Percentiles rank a stretch among this genome's conserved stretches.
These are phyloP conservation scores for Tenualosa thibaudeaui DNA, from an alignment of 2,797 vertebrate genomes.

Conservation along the genomic window DNA sequence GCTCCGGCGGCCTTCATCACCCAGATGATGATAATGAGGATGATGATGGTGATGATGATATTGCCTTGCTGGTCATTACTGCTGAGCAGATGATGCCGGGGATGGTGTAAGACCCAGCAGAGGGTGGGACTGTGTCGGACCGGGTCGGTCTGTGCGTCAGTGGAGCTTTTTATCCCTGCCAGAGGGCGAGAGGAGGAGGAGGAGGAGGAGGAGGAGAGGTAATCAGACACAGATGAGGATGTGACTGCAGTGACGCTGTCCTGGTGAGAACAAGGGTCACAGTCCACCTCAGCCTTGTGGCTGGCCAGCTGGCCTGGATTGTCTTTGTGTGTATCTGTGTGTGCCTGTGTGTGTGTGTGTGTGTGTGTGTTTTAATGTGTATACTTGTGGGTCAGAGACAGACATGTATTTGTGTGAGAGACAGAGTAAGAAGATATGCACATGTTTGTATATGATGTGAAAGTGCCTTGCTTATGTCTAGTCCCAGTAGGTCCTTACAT, in stretches of 20 bases:
- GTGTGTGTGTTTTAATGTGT: neutral
- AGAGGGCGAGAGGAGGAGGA: neutral
- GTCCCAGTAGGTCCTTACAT: neutral
- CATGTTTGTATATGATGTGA: neutral
- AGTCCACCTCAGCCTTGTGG: neutral
- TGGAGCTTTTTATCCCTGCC: neutral
- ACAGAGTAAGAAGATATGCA: neutral
- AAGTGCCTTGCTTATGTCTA: neutral
- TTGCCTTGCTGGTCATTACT: neutral
- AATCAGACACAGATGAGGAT: slow-evolving; percentile 2
- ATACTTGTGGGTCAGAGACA: no score
- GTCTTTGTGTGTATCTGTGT: neutral
- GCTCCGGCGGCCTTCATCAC: neutral
- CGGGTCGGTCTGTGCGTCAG: neutral
- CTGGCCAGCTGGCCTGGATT: neutral
- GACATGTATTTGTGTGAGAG: neutral
- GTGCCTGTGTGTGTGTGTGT: neutral
- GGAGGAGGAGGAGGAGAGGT: neutral
- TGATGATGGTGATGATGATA: neutral
- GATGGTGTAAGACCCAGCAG: neutral
- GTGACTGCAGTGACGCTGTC: neutral
- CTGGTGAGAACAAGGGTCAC: neutral
- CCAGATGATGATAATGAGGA: neutral
- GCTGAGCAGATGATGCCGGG: neutral
- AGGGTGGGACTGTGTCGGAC: neutral